phyloP scores from a whole-genome alignment of 2,113 vertebrate species.

The Pygoscelis adeliae region DNA sequence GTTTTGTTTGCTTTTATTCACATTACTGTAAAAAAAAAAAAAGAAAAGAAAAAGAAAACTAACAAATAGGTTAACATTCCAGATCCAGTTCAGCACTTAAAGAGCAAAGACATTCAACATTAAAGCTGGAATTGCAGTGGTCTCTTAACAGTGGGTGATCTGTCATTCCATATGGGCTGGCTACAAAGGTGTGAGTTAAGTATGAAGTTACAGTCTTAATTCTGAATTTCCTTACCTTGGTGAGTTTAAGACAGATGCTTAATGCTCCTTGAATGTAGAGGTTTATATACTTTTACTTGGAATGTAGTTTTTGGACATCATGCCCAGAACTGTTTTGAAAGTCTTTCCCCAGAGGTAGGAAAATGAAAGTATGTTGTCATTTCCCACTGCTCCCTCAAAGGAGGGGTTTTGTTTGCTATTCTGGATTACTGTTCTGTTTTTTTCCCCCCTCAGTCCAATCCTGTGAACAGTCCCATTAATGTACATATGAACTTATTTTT shows the following conservation, averaged over 20 bases:
- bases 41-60: neutral
- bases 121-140: neutral
- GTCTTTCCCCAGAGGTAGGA: slow-evolving; percentile 17
- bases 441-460: neutral
- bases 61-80: neutral
- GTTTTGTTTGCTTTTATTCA: neutral
- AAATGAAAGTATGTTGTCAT: slow-evolving; percentile 65
- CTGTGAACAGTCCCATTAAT: neutral
- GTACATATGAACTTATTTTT: neutral
- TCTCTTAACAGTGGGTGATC: slow-evolving; percentile 16
- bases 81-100: neutral
- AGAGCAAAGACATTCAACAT: neutral
- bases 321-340: slow-evolving; percentile 38
- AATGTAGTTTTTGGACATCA: slow-evolving; percentile 40
- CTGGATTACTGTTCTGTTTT: neutral
- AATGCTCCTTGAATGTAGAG: slow-evolving; percentile 24
- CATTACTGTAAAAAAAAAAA: neutral
- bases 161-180: neutral
- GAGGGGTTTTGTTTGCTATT: slow-evolving; percentile 41
- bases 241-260: slow-evolving; percentile 15
- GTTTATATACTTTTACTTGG: slow-evolving; percentile 11
- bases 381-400: slow-evolving; percentile 42
- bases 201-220: slow-evolving; percentile 40
- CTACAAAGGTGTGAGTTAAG: slow-evolving; percentile 39
- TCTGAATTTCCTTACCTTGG: slow-evolving; percentile 40